phyloP scores from a whole-genome alignment of 2,113 vertebrate genomes.

The Tor tambroides region DNA sequence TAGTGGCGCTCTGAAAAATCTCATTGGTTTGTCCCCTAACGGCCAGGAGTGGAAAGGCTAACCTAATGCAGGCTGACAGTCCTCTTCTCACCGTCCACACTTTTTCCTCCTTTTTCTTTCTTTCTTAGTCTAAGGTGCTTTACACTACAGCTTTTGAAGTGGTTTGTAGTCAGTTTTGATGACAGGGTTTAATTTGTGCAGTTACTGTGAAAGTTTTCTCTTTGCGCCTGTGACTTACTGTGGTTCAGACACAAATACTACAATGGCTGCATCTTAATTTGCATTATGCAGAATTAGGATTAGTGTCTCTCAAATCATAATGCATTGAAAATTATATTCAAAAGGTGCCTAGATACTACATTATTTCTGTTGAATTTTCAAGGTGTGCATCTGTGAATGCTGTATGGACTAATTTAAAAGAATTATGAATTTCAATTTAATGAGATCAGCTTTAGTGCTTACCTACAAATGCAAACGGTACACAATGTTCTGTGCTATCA shows the following conservation, averaged over 20 bases:
- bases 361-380: background rate
- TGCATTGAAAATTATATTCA: background rate
- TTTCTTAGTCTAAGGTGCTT: conserved; percentile 6
- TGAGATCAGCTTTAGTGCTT: background rate
- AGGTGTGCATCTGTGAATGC: background rate
- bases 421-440: background rate
- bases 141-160: background rate
- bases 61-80: conserved; percentile 67
- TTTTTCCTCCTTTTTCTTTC: conserved; percentile 31
- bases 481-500: background rate
- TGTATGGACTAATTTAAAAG: background rate
- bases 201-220: background rate
- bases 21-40: conserved; percentile 63
- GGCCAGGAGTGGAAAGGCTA: conserved; percentile 61
- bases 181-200: background rate
- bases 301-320: background rate
- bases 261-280: background rate
- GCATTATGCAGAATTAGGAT: conserved; percentile 10
- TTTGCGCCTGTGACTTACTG: background rate
- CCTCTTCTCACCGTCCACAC: conserved; percentile 68
- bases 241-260: conserved; percentile 12
- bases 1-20: conserved; percentile 59
- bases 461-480: background rate
- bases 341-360: background rate
- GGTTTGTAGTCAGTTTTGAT: background rate